Evolutionary conservation across 2,888 invertebrate genomes (phyloP), one percentile per base, ranked within the genome.

Genomic region (Hipparchia sbordonii): DNA sequence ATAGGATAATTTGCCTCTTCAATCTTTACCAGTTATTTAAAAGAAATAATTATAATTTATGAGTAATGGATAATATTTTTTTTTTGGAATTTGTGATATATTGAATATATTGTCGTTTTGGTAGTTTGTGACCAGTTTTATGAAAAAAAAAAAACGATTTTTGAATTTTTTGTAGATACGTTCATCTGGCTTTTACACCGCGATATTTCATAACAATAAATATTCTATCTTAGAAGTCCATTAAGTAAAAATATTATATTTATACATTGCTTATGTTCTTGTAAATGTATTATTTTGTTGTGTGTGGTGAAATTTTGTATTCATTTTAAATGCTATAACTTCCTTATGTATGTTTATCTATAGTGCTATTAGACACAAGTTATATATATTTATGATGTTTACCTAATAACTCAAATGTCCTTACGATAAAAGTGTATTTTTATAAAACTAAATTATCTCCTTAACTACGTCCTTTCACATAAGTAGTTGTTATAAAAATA

Each of bases 401-500:
- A 65, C 2, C 6, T 52, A 12, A 51, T 65, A 52, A 51, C 23
- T 65, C 51, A 63, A 63, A 63, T 33, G 33, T 65, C 65, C 65
- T 65, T 23, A 54, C 45, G 4, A 67, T 46, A 2, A 46, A 56
- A 67, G 13, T 13, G 12, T 67, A 67, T 56, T 67, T 67, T 67
- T 67, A 56, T 67, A 45, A 67, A 56, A 56, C 39, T 66, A 66
- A 51, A 57, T 46, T 45, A 57, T 13, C 10, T 65, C 45, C 54
- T 46, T 67, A 6, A 46, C n/a, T 13, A 57, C 67, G 57, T 67
- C 67, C 67, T 57, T 67, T 67, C 7, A 6, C 45, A 57, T 57
- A 33, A 6, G 48, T 48, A 48, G 48, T 48, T 7, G 33, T 66
- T 66, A 67, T 33, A 33, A 51, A 4, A 6, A 2, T 51, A 48